Conservation (phyloP, 2,797 vertebrate species). For the Leptoclinus maculatus region DNA sequence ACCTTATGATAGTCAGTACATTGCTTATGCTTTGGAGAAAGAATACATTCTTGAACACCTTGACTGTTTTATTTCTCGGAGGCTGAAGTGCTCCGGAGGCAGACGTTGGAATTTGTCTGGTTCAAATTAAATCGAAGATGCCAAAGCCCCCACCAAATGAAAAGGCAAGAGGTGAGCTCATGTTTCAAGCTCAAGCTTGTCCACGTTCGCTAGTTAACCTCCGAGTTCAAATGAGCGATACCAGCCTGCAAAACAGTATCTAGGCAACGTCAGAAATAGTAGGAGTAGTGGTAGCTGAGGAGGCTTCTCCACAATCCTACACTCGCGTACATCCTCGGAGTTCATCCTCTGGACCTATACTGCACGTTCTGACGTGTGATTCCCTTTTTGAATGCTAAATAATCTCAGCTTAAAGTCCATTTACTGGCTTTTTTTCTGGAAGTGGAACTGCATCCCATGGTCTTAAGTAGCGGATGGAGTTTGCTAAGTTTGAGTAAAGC, state of each 20-base stretch:
- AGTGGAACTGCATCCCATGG: background rate
- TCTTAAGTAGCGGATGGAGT: background rate
- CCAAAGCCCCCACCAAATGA: background rate
- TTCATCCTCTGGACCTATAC: background rate
- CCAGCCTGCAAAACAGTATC: conserved; percentile 53
- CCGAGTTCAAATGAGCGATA: conserved; percentile 33
- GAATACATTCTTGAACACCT: background rate
- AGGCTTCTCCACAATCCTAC: conserved; percentile 8
- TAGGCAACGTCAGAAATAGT: conserved; percentile 55
- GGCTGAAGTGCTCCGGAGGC: background rate
- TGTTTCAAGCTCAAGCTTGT: background rate
- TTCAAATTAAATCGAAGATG: conserved; percentile 2
- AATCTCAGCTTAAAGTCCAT: background rate
- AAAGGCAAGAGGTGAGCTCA: background rate
- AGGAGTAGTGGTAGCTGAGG: background rate
- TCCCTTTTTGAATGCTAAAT: background rate
- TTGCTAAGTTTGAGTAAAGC: background rate
- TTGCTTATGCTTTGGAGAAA: background rate
- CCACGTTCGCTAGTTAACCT: conserved; percentile 49
- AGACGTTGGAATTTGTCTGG: background rate
- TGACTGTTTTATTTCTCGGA: background rate
- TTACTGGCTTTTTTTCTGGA: background rate
- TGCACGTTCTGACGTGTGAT: background rate
- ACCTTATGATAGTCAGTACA: background rate
- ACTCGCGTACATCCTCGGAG: too few species aligned